A percentile compares a stretch with the other conserved stretches of the same genome.
Evolutionary conservation across 2,113 vertebrate genomes (phyloP).

Genomic region (Orycteropus afer): DNA sequence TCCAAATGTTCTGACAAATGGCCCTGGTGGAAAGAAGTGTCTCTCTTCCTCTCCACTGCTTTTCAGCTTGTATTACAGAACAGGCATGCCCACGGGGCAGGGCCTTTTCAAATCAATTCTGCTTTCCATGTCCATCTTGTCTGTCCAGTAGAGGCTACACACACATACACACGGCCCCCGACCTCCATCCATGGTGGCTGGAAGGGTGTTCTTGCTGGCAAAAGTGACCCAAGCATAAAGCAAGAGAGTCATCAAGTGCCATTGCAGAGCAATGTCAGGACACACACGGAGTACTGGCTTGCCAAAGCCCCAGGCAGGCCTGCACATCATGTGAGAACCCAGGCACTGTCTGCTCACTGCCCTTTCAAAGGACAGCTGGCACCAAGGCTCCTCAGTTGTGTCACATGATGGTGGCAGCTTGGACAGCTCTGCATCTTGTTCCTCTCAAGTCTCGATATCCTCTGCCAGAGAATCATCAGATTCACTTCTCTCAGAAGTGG

Average conservation of each 20-base stretch:
- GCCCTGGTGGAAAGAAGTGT: neutral
- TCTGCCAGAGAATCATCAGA: no score
- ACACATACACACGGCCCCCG: neutral
- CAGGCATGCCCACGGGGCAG: rapidly evolving
- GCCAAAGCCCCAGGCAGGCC: neutral
- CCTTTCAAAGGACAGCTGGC: no score
- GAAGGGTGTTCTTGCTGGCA: rapidly evolving
- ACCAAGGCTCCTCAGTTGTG: no score
- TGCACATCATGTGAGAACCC: no score
- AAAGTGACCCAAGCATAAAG: neutral
- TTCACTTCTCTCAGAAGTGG: no score
- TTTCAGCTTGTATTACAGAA: neutral
- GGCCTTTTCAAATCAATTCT: neutral
- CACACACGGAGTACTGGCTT: neutral
- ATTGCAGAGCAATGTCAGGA: no score
- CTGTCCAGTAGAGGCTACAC: neutral
- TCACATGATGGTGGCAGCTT: no score
- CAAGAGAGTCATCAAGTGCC: neutral
- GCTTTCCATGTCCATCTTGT: neutral
- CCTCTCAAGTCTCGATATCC: no score
- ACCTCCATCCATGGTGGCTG: neutral
- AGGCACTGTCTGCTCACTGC: no score
- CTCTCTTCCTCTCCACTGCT: neutral
- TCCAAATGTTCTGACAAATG: neutral
- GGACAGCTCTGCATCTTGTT: no score